A percentile compares a stretch with the other conserved stretches of the same genome.
Conservation (phyloP, 2,888 invertebrate species). For the Euproctis similis region DNA sequence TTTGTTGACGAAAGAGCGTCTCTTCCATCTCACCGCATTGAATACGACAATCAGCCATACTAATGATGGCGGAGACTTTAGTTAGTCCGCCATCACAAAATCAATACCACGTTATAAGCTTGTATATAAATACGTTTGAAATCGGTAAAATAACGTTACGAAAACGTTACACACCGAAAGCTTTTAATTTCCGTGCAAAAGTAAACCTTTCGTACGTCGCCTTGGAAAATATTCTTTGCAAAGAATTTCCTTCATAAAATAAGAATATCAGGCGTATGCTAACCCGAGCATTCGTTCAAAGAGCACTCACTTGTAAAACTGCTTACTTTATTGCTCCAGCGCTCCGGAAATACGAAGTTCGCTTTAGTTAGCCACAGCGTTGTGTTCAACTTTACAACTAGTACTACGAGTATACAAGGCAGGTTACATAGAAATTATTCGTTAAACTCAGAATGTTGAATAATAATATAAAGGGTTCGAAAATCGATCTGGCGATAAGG, state of each 20-base stretch:
- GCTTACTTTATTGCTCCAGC: constrained; percentile 59
- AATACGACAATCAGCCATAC: constrained; percentile 51
- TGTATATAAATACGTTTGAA: constrained; percentile 19
- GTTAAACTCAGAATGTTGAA: constrained; percentile 48
- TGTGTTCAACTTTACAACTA: constrained; percentile 31
- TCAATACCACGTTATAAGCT: constrained; percentile 26
- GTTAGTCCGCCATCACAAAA: constrained; percentile 38
- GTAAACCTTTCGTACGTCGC: constrained; percentile 13
- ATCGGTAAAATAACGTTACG: no score
- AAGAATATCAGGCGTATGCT: constrained; percentile 53
- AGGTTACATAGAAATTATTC: constrained; percentile 41
- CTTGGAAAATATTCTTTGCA: constrained; percentile 33
- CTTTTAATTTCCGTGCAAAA: constrained; percentile 12
- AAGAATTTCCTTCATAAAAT: constrained; percentile 55
- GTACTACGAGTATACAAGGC: constrained; percentile 27
- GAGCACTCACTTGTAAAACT: constrained; percentile 63
- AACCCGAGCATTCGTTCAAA: constrained; percentile 52
- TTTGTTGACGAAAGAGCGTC: constrained; percentile 58
- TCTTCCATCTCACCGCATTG: constrained; percentile 38
- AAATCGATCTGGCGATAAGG: constrained; percentile 65
- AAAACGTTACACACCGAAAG: no score
- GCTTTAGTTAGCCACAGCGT: constrained; percentile 40
- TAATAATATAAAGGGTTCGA: constrained; percentile 66
- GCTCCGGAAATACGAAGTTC: constrained; percentile 49
- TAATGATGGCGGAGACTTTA: constrained; percentile 55